Evolutionary conservation across 2,888 invertebrate genomes (phyloP), one percentile per base, ranked within the genome.

Genomic region (Cephus spinipes): DNA sequence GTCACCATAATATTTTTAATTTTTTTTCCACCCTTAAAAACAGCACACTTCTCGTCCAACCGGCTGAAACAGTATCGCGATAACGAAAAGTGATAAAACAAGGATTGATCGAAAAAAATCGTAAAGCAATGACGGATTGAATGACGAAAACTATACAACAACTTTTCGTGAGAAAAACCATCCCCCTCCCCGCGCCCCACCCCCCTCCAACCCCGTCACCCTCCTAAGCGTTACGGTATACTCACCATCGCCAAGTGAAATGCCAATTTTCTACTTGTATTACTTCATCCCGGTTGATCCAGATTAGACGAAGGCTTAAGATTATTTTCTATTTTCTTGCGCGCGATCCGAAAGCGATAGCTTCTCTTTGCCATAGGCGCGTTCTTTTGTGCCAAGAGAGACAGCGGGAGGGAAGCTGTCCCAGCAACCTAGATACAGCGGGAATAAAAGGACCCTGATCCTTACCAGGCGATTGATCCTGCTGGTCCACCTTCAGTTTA

Each of bases 281-380:
- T 81, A 81, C 80, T 80, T 81, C 80, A 77, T 81, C 76, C 80
- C 76, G 68, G 79, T 69, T 82, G 78, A 83, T 82, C 81, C 81
- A 80, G 81, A 83, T 81, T 83, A 82, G 79, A 80, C 71, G 78
- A 74, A 79, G 74, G 79, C 79, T 79, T 75, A 6, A 31, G 77
- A 82, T 81, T 78, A 78, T 79, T 79, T 80, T 74, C 81, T 78
- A 79, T 80, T 80, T 78, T 76, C 75, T 73, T 15, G 31, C 23
- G 74, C 74, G 74, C 55, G 33, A 75, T 69, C 33, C 78, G 75
- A 73, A 23, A 40, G 30, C 75, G 73, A 76, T 75, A 68, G 78
- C 78, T 78, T 73, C 40, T 40, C 40, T 40, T 73, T 75, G 78
- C 68, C 69, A 76, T 73, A 30, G 40, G 68, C 78, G 78, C 78